Evolutionary conservation across 2,888 invertebrate species (phyloP), one percentile per base, ranked within the genome.

Genomic region (Idaea straminata): DNA sequence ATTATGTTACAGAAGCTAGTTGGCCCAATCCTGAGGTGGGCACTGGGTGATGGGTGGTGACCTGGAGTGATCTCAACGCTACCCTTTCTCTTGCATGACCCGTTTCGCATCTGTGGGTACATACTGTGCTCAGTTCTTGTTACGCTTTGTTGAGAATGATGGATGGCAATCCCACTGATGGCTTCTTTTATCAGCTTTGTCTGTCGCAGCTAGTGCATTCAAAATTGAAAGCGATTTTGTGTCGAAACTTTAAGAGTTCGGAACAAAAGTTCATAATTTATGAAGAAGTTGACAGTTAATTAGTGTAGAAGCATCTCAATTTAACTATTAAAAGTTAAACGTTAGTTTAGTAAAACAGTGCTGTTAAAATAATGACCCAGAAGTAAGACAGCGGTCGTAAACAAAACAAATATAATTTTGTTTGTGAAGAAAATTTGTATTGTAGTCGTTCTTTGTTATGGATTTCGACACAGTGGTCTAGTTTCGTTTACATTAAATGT

Each of bases 81-180:
- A 58, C 58, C 58, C 15, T 58, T n/a, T 16, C 16, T 58, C 16
- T 58, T 15, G 58, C 16, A 16, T 58, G 58, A 58, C 58, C 58
- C 16, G 58, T 16, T 58, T 58, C 58, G 16, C 58, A 58, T 58
- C 5, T 16, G 5, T 16, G 5, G 13, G 58, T 15, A 16, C 15
- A 15, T 16, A 58, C 58, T 15, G 58, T 58, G 10, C 25, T 25
- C 4, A 47, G 47, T 47, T 47, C 47, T 58, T 58, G 58, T 58
- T n/a, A 16, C 15, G 15, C 16, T 16, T 58, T 58, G 58, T 58
- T n/a, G 16, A 6, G 64, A 62, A 58, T 64, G 61, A 59, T 59
- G 62, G 6, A 62, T 58, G 5, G 64, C 62, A 67, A 67, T 67
- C 61, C 15, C 38, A 15, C 62, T 64, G 64, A 67, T 67, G 67